Base-by-base conservation (phyloP, 2,888 invertebrate genomes). In the Epistrophe grossulariae region DNA sequence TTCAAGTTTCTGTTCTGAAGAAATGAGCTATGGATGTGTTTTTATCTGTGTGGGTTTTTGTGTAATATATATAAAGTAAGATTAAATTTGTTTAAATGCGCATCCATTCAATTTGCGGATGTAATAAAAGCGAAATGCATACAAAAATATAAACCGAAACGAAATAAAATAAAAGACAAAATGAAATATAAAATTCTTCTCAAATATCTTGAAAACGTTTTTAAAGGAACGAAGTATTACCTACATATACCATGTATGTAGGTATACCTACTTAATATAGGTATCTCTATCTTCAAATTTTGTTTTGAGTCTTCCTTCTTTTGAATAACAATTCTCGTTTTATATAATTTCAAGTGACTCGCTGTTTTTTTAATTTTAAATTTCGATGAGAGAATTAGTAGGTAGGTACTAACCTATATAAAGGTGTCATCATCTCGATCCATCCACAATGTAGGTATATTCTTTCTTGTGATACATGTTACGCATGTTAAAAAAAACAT, bases 91-190 rank as follows among this genome's bases (percentile, higher is more conserved):
- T n/a, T 55, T 28, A 31, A 28, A n/a, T 31, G 28, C 28, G 55
- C 55, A 55, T 55, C 55, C 28, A 55, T 55, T 4, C 9, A 6
- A n/a, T 28, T 31, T 55, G 28, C n/a, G 28, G 28, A 55, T 55
- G 31, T 9, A 15, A 15, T 55, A 31, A 15, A 55, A 13, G 24
- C 15, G 11, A 55, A 55, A 28, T 55, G 31, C 28, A 28, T 55
- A 55, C 15, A 55, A 17, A 48, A 17, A 17, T 43, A 45, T n/a
- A 45, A 19, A 50, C 11, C 6, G 0, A 15, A 55, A 28, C 8
- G 15, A 55, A 55, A 24, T 2, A 55, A 55, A 88, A 19, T 1
- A 11, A 89, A 89, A 88, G n/a, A 89, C 88, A 87, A 89, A 89
- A 88, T 88, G 89, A 89, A 5, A 0, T 19, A 11, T 50, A 24